Evolutionary conservation across 1,140 invertebrate species (phyloP).

Genomic region (Triops longicaudatus): DNA sequence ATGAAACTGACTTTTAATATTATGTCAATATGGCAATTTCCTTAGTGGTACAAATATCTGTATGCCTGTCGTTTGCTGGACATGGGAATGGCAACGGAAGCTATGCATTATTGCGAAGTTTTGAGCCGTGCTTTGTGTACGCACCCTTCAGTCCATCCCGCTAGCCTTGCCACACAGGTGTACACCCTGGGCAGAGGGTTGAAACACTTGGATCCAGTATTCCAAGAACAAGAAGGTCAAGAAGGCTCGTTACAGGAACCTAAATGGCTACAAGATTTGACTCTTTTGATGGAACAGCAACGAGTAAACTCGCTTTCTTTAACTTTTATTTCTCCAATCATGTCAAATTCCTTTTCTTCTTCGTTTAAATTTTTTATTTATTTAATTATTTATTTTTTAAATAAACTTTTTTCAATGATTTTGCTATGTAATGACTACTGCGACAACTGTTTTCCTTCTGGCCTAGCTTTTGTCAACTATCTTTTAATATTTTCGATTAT

Average conservation of each 20-base stretch:
- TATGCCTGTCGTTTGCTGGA: conserved; percentile 67
- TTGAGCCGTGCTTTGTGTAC: conserved; percentile 54
- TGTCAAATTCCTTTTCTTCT: too few species aligned
- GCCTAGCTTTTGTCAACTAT: too few species aligned
- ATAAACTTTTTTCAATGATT: too few species aligned
- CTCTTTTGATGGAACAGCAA: conserved; percentile 7
- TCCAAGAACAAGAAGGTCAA: conserved; percentile 36
- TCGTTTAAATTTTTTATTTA: too few species aligned
- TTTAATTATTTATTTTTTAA: too few species aligned
- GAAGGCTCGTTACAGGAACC: conserved; percentile 39
- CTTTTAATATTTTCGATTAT: too few species aligned
- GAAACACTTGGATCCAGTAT: conserved; percentile 68
- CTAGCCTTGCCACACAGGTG: conserved; percentile 54
- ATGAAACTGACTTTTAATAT: conserved; percentile 16
- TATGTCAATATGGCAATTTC: conserved; percentile 18
- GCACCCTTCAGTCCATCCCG: conserved; percentile 48
- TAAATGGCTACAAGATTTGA: conserved; percentile 41
- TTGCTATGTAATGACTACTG: too few species aligned
- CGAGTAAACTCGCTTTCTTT: neutral
- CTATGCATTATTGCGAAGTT: conserved; percentile 71
- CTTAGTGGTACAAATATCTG: conserved; percentile 42
- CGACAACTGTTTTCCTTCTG: too few species aligned
- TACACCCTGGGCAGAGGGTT: conserved; percentile 59
- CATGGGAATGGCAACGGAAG: conserved; percentile 63
- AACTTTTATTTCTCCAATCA: too few species aligned